phyloP scores from a whole-genome alignment of 2,797 vertebrate genomes.

The Taenioides sp. region DNA sequence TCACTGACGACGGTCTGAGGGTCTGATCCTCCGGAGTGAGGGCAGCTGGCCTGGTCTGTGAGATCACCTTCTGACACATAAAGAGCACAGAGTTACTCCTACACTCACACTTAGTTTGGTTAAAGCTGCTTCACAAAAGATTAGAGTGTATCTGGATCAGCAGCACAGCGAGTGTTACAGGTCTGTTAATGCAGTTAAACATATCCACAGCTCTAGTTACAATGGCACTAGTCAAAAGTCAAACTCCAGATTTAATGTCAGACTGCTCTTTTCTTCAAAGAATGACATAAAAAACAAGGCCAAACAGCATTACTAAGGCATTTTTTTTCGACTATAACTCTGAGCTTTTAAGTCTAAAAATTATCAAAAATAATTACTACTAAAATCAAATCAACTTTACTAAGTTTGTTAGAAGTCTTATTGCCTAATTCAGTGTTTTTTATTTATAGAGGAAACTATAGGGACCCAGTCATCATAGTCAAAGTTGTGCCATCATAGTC shows the following conservation, averaged over 20 bases:
- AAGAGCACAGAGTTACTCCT: constrained; percentile 15
- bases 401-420: not conserved
- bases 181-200: constrained; percentile 27
- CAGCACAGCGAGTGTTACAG: constrained; percentile 36
- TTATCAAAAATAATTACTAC: not conserved
- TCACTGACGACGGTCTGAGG: constrained; percentile 77
- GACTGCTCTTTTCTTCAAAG: no score
- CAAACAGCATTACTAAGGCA: not conserved
- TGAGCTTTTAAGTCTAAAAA: not conserved
- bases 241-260: not conserved
- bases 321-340: not conserved
- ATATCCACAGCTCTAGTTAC: constrained; percentile 33
- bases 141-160: constrained; percentile 43
- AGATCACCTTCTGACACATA: constrained; percentile 87
- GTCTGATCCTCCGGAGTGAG: constrained; percentile 83
- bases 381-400: not conserved
- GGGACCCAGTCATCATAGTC: no score
- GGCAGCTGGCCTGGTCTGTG: constrained; percentile 89
- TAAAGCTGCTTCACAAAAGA: constrained; percentile 25
- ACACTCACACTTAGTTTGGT: not conserved
- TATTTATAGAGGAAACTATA: no score
- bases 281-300: not conserved
- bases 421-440: not conserved
- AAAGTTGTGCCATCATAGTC: no score
- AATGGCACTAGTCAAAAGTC: constrained; percentile 41